phyloP scores from a whole-genome alignment of 2,113 vertebrate species.

The Ptilorrhoa leucosticta region DNA sequence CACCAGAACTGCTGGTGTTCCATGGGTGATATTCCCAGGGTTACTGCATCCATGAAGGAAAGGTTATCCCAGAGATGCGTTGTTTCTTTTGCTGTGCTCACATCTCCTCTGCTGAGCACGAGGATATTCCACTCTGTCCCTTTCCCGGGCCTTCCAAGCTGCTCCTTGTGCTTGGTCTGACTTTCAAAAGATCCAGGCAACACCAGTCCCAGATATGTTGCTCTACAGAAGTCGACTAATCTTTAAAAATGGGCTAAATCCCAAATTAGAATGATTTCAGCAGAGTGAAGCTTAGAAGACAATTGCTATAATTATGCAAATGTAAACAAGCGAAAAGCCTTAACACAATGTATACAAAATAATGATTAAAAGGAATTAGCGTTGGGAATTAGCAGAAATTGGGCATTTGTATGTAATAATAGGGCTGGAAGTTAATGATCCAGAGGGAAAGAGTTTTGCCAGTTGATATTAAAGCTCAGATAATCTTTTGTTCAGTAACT shows the following conservation, averaged over 20 bases:
- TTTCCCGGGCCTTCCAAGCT: neutral
- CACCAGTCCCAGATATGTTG: fast-evolving
- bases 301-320: slow-evolving; percentile 76
- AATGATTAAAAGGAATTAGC: slow-evolving; percentile 72
- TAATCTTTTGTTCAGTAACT: slow-evolving; percentile 66
- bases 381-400: slow-evolving; percentile 64
- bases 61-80: no score
- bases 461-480: slow-evolving; percentile 67
- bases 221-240: neutral
- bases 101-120: neutral
- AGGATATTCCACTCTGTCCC: neutral
- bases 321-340: slow-evolving; percentile 71
- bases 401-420: slow-evolving; percentile 74
- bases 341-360: slow-evolving; percentile 70
- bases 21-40: neutral
- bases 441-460: slow-evolving; percentile 65
- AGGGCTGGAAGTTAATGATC: slow-evolving; percentile 66
- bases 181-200: neutral
- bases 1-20: neutral
- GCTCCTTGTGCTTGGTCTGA: neutral
- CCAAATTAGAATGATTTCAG: slow-evolving; percentile 50
- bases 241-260: slow-evolving; percentile 34
- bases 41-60: neutral
- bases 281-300: slow-evolving; percentile 48
- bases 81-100: fast-evolving